A percentile compares a stretch with the other conserved stretches of the same genome.
Evolutionary conservation across 2,113 vertebrate genomes (phyloP).

Genomic region (Oophaga pumilio): DNA sequence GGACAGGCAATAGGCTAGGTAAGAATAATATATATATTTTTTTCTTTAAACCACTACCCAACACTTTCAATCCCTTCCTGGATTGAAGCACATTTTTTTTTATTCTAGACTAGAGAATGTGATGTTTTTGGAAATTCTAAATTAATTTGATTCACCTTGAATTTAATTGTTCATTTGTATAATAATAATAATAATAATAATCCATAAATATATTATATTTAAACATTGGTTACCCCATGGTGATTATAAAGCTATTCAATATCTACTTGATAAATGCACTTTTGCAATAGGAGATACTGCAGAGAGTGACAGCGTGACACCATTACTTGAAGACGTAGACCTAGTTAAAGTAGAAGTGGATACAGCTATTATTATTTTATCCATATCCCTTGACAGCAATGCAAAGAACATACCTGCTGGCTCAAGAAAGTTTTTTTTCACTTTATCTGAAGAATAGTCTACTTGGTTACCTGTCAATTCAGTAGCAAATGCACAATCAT

Average conservation of each 20-base stretch:
- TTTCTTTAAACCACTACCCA: no score
- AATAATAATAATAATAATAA: no score
- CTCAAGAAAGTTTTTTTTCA: constrained; percentile 29
- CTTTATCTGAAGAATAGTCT: constrained; percentile 14
- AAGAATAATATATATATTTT: no score
- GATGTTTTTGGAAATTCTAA: no score
- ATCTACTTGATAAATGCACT: not conserved
- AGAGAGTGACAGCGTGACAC: not conserved
- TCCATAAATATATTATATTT: no score
- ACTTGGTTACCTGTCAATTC: constrained; percentile 51
- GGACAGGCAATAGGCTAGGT: no score
- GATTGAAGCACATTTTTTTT: no score
- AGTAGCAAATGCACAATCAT: constrained; percentile 49
- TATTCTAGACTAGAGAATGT: no score
- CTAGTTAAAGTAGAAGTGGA: not conserved
- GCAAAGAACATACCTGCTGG: constrained; percentile 22
- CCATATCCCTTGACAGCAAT: not conserved
- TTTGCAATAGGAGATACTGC: not conserved
- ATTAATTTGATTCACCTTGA: no score
- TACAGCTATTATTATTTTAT: constrained; percentile 11
- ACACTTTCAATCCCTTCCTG: no score
- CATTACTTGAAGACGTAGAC: not conserved
- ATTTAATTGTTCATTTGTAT: no score
- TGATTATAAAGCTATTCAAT: not conserved
- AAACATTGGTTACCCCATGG: no score